phyloP scores from a whole-genome alignment of 2,113 vertebrate species.

The Pycnonotus jocosus region DNA sequence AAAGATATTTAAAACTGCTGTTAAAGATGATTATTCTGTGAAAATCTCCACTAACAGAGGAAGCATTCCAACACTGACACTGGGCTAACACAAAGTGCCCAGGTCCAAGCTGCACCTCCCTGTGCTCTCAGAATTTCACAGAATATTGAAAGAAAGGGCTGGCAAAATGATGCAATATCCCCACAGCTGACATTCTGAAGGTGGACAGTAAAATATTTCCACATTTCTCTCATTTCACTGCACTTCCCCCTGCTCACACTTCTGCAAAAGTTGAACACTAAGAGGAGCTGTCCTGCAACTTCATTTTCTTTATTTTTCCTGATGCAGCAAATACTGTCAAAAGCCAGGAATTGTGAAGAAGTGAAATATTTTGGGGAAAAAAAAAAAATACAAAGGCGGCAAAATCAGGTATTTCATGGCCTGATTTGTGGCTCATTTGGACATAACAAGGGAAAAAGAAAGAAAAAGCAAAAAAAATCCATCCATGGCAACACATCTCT shows the following conservation, averaged over 20 bases:
- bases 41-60: background rate
- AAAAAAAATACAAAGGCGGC: background rate
- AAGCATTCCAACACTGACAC: background rate
- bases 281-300: background rate
- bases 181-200: background rate
- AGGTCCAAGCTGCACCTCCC: background rate
- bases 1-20: background rate
- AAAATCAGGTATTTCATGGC: background rate
- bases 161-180: background rate
- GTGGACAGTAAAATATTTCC: background rate
- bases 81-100: background rate
- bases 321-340: background rate
- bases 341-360: background rate
- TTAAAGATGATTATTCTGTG: background rate
- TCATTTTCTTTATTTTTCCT: background rate
- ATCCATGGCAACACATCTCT: too few relatives aligned
- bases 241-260: background rate
- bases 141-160: background rate
- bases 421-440: background rate
- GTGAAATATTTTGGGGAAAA: background rate
- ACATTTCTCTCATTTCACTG: background rate
- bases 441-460: background rate
- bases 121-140: background rate
- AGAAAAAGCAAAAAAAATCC: background rate
- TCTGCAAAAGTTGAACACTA: background rate